Conservation (phyloP, 2,113 vertebrate genomes). For the Thamnophis sirtalis region DNA sequence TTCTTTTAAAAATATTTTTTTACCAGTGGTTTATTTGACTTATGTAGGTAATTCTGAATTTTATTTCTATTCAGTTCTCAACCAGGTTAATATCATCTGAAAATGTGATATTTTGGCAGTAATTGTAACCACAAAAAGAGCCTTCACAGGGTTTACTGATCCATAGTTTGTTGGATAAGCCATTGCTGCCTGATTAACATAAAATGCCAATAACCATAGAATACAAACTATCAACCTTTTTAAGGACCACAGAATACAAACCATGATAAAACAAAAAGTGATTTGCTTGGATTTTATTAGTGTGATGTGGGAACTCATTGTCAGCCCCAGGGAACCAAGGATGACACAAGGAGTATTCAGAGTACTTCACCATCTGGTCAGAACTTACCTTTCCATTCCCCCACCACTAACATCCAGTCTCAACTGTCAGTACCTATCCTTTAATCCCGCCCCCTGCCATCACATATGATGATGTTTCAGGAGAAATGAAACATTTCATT, state of each 20-base stretch:
- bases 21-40: background rate
- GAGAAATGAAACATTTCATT: background rate
- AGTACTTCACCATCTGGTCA: background rate
- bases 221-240: background rate
- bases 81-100: background rate
- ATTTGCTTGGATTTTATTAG: background rate
- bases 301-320: background rate
- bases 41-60: background rate
- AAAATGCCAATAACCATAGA: background rate
- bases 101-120: background rate
- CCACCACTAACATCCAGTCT: no score
- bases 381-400: no score
- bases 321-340: background rate
- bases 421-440: background rate
- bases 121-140: background rate
- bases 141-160: background rate
- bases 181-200: background rate
- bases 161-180: background rate
- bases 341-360: background rate
- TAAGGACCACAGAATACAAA: background rate
- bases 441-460: background rate
- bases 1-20: background rate
- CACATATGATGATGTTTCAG: background rate
- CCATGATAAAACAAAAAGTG: background rate
- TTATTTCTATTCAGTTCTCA: no score